phyloP scores from a whole-genome alignment of 2,113 vertebrate species.

The Ivindomyrus marchei region DNA sequence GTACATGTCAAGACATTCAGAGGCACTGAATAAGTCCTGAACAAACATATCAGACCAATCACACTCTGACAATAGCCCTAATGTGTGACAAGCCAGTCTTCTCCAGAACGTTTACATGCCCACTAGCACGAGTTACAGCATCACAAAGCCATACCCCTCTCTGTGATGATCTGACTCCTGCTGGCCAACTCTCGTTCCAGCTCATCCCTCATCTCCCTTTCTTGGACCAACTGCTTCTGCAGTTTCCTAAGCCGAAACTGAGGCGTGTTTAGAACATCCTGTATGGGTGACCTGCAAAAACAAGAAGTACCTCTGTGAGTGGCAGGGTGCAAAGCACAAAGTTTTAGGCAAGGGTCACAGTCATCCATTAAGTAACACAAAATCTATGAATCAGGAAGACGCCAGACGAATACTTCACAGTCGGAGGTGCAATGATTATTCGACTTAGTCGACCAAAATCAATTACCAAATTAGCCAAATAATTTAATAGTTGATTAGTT shows the following conservation, averaged over 20 bases:
- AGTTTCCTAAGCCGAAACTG: slow-evolving; percentile 78
- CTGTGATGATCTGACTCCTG: slow-evolving; percentile 56
- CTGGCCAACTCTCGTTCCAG: slow-evolving; percentile 69
- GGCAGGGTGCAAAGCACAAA: neutral
- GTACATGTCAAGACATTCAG: neutral
- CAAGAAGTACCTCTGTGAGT: slow-evolving; percentile 5
- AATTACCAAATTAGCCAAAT: too few relatives aligned
- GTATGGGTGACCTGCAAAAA: slow-evolving; percentile 68
- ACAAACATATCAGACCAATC: neutral
- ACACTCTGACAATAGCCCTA: neutral
- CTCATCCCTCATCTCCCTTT: slow-evolving; percentile 68
- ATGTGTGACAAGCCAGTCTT: neutral
- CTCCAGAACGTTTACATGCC: neutral
- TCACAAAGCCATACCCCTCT: slow-evolving; percentile 63
- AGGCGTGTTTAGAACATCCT: slow-evolving; percentile 80
- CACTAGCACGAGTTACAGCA: neutral
- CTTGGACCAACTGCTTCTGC: slow-evolving; percentile 67
- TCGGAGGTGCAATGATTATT: too few relatives aligned
- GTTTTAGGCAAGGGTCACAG: neutral
- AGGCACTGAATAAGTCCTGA: neutral
- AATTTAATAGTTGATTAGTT: too few relatives aligned
- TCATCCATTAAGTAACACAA: neutral
- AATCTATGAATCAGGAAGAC: neutral
- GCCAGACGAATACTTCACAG: too few relatives aligned
- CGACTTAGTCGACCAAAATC: too few relatives aligned